phyloP scores from a whole-genome alignment of 2,888 invertebrate genomes.

The Thecophora atra region DNA sequence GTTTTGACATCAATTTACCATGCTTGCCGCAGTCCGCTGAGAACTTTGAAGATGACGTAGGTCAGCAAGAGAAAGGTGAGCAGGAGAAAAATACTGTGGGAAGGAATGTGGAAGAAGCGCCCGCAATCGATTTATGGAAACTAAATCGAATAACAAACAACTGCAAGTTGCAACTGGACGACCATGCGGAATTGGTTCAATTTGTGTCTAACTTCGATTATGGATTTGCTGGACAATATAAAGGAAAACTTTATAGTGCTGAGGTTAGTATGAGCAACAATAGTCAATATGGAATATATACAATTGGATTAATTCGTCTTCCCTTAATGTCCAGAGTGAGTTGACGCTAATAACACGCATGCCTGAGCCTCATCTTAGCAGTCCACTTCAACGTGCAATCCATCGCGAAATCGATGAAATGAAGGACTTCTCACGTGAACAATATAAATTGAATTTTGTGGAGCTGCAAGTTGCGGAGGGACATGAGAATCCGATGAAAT shows the following conservation, averaged over 20 bases:
- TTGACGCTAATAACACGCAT: constrained; percentile 51
- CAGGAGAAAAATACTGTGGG: constrained; percentile 45
- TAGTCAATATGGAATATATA: background rate
- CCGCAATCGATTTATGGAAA: constrained; percentile 50
- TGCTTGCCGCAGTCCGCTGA: constrained; percentile 50
- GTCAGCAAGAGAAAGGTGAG: constrained; percentile 45
- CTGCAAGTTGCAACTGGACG: constrained; percentile 58
- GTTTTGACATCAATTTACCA: constrained; percentile 50
- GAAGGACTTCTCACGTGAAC: constrained; percentile 59
- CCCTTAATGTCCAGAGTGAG: constrained; percentile 44
- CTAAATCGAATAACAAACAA: constrained; percentile 59
- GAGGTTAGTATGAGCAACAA: constrained; percentile 45
- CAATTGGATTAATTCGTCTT: background rate
- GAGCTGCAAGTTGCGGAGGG: constrained; percentile 63
- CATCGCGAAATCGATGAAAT: constrained; percentile 58
- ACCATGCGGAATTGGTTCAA: constrained; percentile 47
- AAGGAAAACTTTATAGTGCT: constrained; percentile 48
- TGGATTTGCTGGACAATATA: constrained; percentile 56
- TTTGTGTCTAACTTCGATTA: constrained; percentile 55
- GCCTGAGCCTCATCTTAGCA: constrained; percentile 53
- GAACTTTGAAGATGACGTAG: constrained; percentile 37
- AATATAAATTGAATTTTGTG: constrained; percentile 62
- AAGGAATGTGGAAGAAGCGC: constrained; percentile 39
- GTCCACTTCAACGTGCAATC: constrained; percentile 56
- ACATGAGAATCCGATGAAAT: constrained; percentile 61